Percentiles rank a stretch among this genome's conserved stretches.
phyloP scores from a whole-genome alignment of 2,888 invertebrate species.

The Onchidella celtica region DNA sequence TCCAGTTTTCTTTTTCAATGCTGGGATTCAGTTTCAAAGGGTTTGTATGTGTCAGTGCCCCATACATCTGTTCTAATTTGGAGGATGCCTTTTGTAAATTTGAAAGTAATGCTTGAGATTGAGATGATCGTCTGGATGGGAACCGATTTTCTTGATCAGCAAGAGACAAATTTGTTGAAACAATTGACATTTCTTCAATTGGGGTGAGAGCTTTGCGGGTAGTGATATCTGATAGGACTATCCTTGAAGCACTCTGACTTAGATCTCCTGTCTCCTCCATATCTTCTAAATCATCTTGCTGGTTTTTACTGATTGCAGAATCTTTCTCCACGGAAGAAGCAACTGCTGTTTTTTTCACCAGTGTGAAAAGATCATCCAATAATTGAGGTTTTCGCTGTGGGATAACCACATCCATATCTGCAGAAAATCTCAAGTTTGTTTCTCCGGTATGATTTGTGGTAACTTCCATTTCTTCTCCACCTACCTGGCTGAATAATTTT shows the following conservation, averaged over 20 bases:
- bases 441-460: background rate
- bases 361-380: conserved; percentile 27
- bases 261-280: conserved; percentile 36
- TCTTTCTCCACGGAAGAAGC: background rate
- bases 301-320: background rate
- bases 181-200: conserved; percentile 34
- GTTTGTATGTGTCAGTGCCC: background rate
- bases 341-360: background rate
- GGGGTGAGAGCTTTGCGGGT: conserved; percentile 5
- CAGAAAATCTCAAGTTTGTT: background rate
- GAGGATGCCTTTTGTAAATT: background rate
- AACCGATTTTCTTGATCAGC: conserved; percentile 9
- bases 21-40: background rate
- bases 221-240: conserved; percentile 33
- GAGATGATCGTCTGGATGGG: background rate
- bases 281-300: conserved; percentile 1
- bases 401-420: background rate
- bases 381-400: background rate
- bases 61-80: background rate
- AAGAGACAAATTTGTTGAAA: conserved; percentile 7
- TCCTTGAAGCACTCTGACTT: background rate
- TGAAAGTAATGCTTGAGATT: background rate
- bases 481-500: background rate
- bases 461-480: conserved; percentile 7
- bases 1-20: background rate